Percentiles rank a stretch among this genome's conserved stretches.
Conservation (phyloP, 1,140 invertebrate species). For the Gonioctena quinquepunctata region DNA sequence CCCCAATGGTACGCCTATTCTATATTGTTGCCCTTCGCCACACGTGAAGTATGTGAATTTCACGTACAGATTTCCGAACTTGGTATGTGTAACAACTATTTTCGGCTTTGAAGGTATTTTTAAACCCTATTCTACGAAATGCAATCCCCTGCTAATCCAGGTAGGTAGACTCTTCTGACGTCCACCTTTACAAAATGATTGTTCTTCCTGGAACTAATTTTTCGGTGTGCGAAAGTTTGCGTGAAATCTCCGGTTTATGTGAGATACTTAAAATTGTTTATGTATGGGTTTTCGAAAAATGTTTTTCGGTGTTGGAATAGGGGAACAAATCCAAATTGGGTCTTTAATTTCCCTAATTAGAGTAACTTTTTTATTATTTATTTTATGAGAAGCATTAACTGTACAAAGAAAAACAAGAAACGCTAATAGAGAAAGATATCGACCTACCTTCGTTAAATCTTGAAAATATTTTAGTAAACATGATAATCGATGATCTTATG, state of each 20-base stretch:
- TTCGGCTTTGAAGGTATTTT: conserved; percentile 14
- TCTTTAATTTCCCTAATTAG: too few relatives aligned
- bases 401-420: too few relatives aligned
- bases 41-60: conserved; percentile 3
- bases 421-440: too few relatives aligned
- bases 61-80: conserved; percentile 8
- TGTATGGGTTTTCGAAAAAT: too few relatives aligned
- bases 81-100: conserved; percentile 10
- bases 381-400: too few relatives aligned
- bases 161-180: background rate
- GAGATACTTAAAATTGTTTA: background rate
- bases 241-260: background rate
- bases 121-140: conserved; percentile 7
- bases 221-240: background rate
- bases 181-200: background rate
- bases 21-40: background rate
- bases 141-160: conserved; percentile 9
- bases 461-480: too few relatives aligned
- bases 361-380: too few relatives aligned
- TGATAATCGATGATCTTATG: too few relatives aligned
- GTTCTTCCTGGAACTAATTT: conserved; percentile 11
- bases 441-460: too few relatives aligned
- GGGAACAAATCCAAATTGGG: too few relatives aligned
- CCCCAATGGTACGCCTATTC: background rate
- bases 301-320: too few relatives aligned